Conservation (phyloP, 2,797 vertebrate genomes). For the Halcyon smyrnensis region DNA sequence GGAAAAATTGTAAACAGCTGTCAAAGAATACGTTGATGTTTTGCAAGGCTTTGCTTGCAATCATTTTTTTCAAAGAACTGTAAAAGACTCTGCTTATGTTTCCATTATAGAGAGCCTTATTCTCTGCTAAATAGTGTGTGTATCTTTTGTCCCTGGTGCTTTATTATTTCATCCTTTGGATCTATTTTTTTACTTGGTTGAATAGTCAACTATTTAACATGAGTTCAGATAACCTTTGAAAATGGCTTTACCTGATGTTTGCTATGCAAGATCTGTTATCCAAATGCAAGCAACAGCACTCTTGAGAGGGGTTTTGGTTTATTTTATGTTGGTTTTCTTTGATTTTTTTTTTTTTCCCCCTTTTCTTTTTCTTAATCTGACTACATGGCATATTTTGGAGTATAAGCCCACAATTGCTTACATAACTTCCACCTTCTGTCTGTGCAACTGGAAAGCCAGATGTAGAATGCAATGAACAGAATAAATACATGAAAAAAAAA, state of each 20-base stretch:
- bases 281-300: not conserved
- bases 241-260: conserved; percentile 45
- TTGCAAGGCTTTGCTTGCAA: conserved; percentile 41
- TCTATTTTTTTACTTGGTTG: conserved; percentile 63
- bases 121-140: conserved; percentile 64
- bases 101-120: conserved; percentile 42
- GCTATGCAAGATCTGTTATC: conserved; percentile 19
- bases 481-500: not conserved
- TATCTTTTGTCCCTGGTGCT: conserved; percentile 42
- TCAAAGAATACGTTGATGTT: conserved; percentile 33
- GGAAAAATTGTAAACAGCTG: conserved; percentile 45
- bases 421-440: not conserved
- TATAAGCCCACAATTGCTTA: not conserved
- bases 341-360: not conserved
- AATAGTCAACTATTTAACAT: conserved; percentile 58
- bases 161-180: conserved; percentile 62
- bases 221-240: conserved; percentile 58
- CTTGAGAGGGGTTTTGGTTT: not conserved
- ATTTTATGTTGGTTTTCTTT: not conserved
- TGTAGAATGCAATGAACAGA: not conserved
- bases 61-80: conserved; percentile 42
- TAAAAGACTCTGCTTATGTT: conserved; percentile 31
- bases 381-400: not conserved
- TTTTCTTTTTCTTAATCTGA: not conserved
- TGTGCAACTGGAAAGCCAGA: not conserved